A percentile compares a stretch with the other conserved stretches of the same genome.
Conservation (phyloP, 2,888 invertebrate genomes). For the Willowsia nigromaculata region DNA sequence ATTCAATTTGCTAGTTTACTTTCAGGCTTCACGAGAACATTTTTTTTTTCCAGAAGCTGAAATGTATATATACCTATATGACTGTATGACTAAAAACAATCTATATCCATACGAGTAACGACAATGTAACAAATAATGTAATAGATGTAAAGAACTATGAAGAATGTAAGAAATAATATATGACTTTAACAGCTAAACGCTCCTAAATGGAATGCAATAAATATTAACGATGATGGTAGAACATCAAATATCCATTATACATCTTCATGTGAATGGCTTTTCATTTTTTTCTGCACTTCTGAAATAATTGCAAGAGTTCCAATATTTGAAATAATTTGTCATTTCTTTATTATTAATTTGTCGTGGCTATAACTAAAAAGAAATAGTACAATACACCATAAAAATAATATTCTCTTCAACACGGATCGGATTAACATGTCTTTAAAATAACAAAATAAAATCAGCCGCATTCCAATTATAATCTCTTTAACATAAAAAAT, state of each 20-base stretch:
- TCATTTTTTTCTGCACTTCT: not conserved
- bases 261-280: not conserved
- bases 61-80: not conserved
- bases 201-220: slow-evolving; percentile 35
- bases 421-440: slow-evolving; percentile 31
- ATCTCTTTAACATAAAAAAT: not conserved
- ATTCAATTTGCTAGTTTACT: too few relatives aligned
- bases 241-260: not conserved
- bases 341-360: not conserved
- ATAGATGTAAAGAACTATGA: not conserved
- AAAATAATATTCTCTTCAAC: slow-evolving; percentile 17
- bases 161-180: not conserved
- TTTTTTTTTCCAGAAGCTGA: not conserved
- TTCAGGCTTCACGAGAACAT: too few relatives aligned
- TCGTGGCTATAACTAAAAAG: not conserved
- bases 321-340: not conserved
- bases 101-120: not conserved
- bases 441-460: slow-evolving; percentile 5
- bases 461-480: not conserved
- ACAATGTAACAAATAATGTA: slow-evolving; percentile 22
- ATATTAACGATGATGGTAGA: not conserved
- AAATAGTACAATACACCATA: slow-evolving; percentile 6
- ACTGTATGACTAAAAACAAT: not conserved
- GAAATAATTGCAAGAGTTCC: not conserved
- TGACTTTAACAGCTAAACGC: not conserved